A percentile compares a stretch with the other conserved stretches of the same genome.
phyloP scores from a whole-genome alignment of 2,113 vertebrate genomes.

The Garra rufa region DNA sequence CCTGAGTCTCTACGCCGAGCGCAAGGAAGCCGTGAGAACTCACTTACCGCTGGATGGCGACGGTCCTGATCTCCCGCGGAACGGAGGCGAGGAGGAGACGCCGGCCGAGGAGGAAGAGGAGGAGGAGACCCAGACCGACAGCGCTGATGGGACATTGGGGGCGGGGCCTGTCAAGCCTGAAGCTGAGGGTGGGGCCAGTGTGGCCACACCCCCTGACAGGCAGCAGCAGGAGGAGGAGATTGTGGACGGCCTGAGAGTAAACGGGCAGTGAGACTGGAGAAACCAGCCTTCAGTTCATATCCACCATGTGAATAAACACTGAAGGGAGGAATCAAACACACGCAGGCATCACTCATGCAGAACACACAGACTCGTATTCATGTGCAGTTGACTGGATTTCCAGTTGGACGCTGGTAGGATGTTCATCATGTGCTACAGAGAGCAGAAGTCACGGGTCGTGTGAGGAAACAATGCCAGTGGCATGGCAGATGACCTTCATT shows the following conservation, averaged over 20 bases:
- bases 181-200: conserved; percentile 56
- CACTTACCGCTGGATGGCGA: conserved; percentile 79
- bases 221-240: conserved; percentile 74
- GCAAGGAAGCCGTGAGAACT: conserved; percentile 89
- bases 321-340: conserved; percentile 61
- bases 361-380: conserved; percentile 30
- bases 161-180: conserved; percentile 62
- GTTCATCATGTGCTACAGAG: not conserved
- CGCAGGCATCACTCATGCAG: conserved; percentile 68
- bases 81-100: conserved; percentile 59
- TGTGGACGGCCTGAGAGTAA: conserved; percentile 74
- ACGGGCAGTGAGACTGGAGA: conserved; percentile 72
- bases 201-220: conserved; percentile 58
- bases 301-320: conserved; percentile 37
- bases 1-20: conserved; percentile 85
- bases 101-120: conserved; percentile 68
- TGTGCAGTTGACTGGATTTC: not conserved
- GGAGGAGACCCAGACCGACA: conserved; percentile 70
- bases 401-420: not conserved
- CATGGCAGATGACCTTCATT: conserved; percentile 21
- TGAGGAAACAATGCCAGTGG: not conserved
- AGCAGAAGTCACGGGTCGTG: not conserved
- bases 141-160: conserved; percentile 62
- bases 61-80: conserved; percentile 67
- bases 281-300: conserved; percentile 61